Evolutionary conservation across 2,888 invertebrate species (phyloP).

Genomic region (Eledona agricola): DNA sequence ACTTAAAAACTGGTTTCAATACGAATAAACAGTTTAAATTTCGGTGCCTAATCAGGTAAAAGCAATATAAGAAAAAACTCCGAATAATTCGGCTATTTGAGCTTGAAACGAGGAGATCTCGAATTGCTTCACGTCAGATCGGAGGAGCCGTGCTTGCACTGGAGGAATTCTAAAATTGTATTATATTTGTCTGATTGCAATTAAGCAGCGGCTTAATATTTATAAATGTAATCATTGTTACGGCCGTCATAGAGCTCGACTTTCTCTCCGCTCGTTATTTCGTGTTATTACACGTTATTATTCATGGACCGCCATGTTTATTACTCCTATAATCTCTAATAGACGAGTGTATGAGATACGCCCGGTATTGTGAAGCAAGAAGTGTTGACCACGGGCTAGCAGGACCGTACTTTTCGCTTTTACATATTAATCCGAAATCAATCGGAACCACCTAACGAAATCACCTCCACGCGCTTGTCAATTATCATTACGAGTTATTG

Average conservation of each 20-base stretch:
- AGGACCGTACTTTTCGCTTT: too few species aligned
- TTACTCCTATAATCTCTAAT: conserved; percentile 46
- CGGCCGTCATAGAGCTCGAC: conserved; percentile 46
- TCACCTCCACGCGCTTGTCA: conserved; percentile 22
- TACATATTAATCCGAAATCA: too few species aligned
- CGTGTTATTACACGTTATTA: conserved; percentile 51
- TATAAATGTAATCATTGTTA: conserved; percentile 41
- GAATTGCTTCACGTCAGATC: conserved; percentile 10
- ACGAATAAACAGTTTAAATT: conserved; percentile 41
- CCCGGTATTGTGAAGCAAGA: conserved; percentile 26
- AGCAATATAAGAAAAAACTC: conserved; percentile 38
- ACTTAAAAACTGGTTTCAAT: conserved; percentile 47
- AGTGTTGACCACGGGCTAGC: conserved; percentile 5
- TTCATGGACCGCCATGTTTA: conserved; percentile 50
- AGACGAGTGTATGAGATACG: conserved; percentile 42
- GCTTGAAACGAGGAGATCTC: conserved; percentile 18
- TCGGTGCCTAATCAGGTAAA: conserved; percentile 47
- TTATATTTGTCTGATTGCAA: too few species aligned
- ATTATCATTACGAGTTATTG: conserved; percentile 27
- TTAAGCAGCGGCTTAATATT: too few species aligned
- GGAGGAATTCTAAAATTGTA: conserved; percentile 14
- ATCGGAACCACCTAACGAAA: too few species aligned
- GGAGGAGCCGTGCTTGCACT: conserved; percentile 5
- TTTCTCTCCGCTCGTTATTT: conserved; percentile 52
- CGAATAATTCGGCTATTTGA: conserved; percentile 45